Base-by-base conservation (phyloP, 2,888 invertebrate species). In the Erebia ligea region DNA sequence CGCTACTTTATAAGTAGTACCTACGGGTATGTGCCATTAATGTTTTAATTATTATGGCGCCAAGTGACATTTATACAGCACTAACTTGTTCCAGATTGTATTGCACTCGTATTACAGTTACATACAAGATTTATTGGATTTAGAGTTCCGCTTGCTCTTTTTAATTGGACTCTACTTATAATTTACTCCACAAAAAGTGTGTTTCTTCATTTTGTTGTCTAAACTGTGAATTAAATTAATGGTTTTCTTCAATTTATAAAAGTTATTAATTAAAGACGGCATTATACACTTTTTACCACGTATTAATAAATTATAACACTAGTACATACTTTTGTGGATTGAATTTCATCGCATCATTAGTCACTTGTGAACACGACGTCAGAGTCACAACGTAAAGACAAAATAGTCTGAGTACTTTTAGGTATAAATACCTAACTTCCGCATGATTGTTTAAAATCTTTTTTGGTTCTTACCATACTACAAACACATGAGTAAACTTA, bases 41-140 rank as follows among this genome's bases (percentile, higher is more conserved):
- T 70, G 70, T 71, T 74, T 73, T 75, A 76, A 75, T 75, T 74
- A 76, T 72, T 67, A 68, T 65, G 72, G 69, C 72, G 71, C 70
- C 73, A 21, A 69, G 70, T 72, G 75, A 75, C 75, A 73, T 75
- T 75, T 75, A 74, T 71, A 70, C 64, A 64, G 48, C 58, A 62
- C 50, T 73, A 69, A 71, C 64, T 42, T 48, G 66, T 57, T 72
- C 67, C 58, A 45, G 21, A 57, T 57, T 54, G 17, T 62, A 71
- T 57, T 64, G 54, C 42, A 34, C 15, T 66, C 15, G 15, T 48
- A 62, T 57, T 68, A 72, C 61, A 40, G 68, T 72, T 72, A 57
- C 58, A 59, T 72, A 57, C 45, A 64, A 66, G 21, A 68, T 72
- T 66, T 45, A 68, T 68, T 58, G 45, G 3, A 40, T 56, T 58